These are phyloP conservation scores for Drosophila prosaltans DNA, from an alignment of 1,140 invertebrate species.

Conservation along the genomic window DNA sequence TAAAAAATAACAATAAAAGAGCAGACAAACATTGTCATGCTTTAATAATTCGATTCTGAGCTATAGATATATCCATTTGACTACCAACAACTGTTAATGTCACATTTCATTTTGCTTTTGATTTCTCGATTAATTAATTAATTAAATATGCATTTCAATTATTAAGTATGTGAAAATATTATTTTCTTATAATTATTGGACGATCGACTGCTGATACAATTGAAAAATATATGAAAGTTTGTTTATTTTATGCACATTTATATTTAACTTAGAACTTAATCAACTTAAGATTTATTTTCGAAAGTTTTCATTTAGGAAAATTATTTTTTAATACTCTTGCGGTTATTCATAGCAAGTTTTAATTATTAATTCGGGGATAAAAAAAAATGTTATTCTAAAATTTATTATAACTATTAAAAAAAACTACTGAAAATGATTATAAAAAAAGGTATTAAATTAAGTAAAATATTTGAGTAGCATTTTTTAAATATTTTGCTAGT, in stretches of 20 bases:
- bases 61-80: slow-evolving; percentile 6
- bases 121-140: not conserved
- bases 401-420: too few species aligned
- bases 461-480: too few species aligned
- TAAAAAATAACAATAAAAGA: slow-evolving; percentile 4
- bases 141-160: slow-evolving; percentile 1
- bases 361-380: too few species aligned
- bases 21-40: slow-evolving; percentile 50
- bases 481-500: too few species aligned
- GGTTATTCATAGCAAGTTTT: too few species aligned
- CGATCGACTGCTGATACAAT: not conserved
- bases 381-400: too few species aligned
- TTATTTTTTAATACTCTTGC: too few species aligned
- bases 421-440: too few species aligned
- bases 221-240: not conserved
- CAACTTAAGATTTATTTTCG: too few species aligned
- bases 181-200: not conserved
- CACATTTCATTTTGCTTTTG: slow-evolving; percentile 6
- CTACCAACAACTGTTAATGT: not conserved
- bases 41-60: slow-evolving; percentile 51
- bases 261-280: not conserved
- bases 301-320: too few species aligned
- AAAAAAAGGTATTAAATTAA: too few species aligned
- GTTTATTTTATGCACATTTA: not conserved
- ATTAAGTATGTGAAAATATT: not conserved